A percentile compares a stretch with the other conserved stretches of the same genome.
These are phyloP conservation scores for Xiphophorus couchianus DNA, from an alignment of 2,113 vertebrate genomes.

Conservation along the genomic window DNA sequence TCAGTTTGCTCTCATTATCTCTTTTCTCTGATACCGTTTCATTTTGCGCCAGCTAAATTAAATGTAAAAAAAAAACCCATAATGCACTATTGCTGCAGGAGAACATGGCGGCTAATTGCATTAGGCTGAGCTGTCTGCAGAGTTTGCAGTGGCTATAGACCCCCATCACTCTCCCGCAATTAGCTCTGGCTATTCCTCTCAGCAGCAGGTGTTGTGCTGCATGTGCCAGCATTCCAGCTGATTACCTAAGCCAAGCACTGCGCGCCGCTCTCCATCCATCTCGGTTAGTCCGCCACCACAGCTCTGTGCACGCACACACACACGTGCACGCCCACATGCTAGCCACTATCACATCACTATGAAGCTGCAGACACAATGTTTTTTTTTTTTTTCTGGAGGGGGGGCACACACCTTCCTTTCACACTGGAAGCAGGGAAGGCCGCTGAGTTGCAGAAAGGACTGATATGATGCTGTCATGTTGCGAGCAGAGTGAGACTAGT, in stretches of 20 bases:
- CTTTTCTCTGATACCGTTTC: constrained; percentile 74
- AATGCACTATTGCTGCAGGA: constrained; percentile 73
- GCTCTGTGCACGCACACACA: constrained; percentile 40
- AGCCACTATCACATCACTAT: constrained; percentile 66
- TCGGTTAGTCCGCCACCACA: constrained; percentile 47
- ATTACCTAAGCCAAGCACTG: constrained; percentile 63
- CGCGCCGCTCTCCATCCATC: constrained; percentile 64
- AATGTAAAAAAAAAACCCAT: constrained; percentile 73
- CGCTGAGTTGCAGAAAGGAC: constrained; percentile 34
- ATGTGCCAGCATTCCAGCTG: constrained; percentile 76
- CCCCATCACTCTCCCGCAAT: constrained; percentile 68
- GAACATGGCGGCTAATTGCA: constrained; percentile 75
- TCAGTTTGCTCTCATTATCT: constrained; percentile 75
- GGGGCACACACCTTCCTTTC: constrained; percentile 27
- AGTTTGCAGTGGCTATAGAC: constrained; percentile 47
- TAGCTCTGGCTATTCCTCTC: constrained; percentile 65
- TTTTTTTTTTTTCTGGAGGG: not conserved
- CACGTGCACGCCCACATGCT: constrained; percentile 48
- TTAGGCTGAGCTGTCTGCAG: constrained; percentile 66
- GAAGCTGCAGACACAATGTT: constrained; percentile 50
- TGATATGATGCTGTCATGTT: constrained; percentile 36
- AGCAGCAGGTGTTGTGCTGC: constrained; percentile 75
- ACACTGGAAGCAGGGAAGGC: constrained; percentile 27
- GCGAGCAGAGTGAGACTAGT: constrained; percentile 20
- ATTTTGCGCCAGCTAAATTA: constrained; percentile 76